Conservation (phyloP, 2,797 vertebrate genomes). For the Betta splendens region DNA sequence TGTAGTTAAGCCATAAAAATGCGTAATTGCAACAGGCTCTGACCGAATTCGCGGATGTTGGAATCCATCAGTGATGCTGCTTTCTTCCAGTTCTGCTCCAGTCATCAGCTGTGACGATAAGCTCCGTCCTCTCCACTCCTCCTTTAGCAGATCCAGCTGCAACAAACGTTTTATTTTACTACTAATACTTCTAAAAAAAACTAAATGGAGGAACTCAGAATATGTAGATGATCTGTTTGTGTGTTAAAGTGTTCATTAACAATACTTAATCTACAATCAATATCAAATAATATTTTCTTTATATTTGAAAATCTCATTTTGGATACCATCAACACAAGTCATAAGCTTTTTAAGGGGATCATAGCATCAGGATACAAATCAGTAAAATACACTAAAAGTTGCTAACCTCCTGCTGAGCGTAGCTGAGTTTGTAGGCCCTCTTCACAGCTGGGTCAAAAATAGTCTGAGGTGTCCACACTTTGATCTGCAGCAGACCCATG, state of each 20-base stretch:
- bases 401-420: constrained; percentile 91
- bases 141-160: constrained; percentile 88
- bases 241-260: too few relatives aligned
- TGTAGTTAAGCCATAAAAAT: neutral
- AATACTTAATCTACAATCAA: too few relatives aligned
- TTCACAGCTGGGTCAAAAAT: constrained; percentile 95
- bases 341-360: neutral
- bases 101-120: constrained; percentile 87
- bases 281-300: too few relatives aligned
- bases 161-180: too few relatives aligned
- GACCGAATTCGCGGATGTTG: constrained; percentile 94
- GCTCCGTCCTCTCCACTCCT: constrained; percentile 89
- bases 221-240: too few relatives aligned
- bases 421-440: constrained; percentile 92
- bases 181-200: too few relatives aligned
- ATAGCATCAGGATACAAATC: too few relatives aligned
- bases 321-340: too few relatives aligned
- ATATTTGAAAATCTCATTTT: too few relatives aligned
- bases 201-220: too few relatives aligned
- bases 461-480: constrained; percentile 92
- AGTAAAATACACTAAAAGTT: neutral
- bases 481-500: constrained; percentile 92
- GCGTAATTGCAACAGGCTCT: neutral
- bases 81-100: constrained; percentile 88
- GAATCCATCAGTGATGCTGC: constrained; percentile 80